These are phyloP conservation scores for Malurus melanocephalus DNA, from an alignment of 2,113 vertebrate genomes.

Conservation along the genomic window DNA sequence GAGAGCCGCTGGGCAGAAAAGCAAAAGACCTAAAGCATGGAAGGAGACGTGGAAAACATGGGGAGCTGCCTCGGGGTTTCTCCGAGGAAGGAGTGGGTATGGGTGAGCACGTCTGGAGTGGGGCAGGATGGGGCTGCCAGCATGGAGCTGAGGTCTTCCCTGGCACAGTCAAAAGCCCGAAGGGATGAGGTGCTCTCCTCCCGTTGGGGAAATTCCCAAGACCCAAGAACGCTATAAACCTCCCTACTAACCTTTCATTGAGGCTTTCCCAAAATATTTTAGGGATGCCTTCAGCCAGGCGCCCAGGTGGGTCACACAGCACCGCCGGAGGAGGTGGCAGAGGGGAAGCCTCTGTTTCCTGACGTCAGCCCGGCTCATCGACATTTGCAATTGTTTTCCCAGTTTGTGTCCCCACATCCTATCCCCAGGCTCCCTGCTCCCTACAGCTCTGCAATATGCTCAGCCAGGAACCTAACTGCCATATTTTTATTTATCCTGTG, in stretches of 20 bases:
- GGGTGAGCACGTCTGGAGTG: fast-evolving
- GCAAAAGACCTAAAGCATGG: neutral
- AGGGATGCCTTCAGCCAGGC: neutral
- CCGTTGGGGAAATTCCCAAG: fast-evolving
- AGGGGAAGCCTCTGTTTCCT: neutral
- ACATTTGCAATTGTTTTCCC: neutral
- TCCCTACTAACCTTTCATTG: neutral
- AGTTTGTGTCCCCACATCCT: neutral
- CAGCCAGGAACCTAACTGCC: neutral
- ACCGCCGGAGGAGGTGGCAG: neutral
- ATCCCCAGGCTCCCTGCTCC: neutral
- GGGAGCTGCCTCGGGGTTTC: neutral
- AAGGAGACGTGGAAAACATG: neutral
- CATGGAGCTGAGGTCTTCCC: neutral
- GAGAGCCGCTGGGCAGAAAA: fast-evolving
- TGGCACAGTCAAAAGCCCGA: neutral
- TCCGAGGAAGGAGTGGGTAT: fast-evolving
- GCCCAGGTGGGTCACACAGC: neutral
- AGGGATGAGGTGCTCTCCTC: neutral
- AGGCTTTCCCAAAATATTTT: neutral
- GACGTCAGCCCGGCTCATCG: neutral
- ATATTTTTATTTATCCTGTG: neutral
- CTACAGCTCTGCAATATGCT: neutral
- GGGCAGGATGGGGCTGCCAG: neutral
- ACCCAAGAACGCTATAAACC: neutral